Conservation (phyloP, 2,888 invertebrate species). For the Philopedon plagiatum region DNA sequence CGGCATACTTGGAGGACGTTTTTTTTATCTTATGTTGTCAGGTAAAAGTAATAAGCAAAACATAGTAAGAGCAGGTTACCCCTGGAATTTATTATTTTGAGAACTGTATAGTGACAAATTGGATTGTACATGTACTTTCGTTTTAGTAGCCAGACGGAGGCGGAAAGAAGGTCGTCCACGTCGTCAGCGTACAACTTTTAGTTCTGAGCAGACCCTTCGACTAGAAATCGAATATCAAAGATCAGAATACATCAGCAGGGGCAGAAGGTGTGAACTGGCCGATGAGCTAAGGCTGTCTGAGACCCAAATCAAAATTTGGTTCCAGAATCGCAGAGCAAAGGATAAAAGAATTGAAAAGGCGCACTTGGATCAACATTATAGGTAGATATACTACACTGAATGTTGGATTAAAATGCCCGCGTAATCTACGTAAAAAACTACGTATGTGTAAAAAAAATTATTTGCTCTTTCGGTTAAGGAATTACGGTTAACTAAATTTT, state of each 20-base stretch:
- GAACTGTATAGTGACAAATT: no score
- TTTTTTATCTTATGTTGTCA: no score
- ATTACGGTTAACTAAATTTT: no score
- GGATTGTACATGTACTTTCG: no score
- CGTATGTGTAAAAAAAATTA: no score
- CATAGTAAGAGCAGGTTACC: no score
- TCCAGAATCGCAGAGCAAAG: slow-evolving; percentile 95
- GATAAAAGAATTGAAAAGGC: slow-evolving; percentile 97
- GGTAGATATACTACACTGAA: slow-evolving; percentile 72
- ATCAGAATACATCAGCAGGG: slow-evolving; percentile 93
- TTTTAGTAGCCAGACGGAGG: slow-evolving; percentile 65
- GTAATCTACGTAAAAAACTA: no score
- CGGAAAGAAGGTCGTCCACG: slow-evolving; percentile 90
- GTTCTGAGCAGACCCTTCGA: slow-evolving; percentile 91
- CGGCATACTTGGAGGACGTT: no score
- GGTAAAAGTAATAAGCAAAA: no score
- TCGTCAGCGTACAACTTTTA: slow-evolving; percentile 94
- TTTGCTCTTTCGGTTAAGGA: no score
- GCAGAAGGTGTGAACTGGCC: slow-evolving; percentile 85
- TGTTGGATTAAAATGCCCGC: no score
- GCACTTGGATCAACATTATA: slow-evolving; percentile 93
- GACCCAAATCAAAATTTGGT: slow-evolving; percentile 92
- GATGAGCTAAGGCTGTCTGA: slow-evolving; percentile 79
- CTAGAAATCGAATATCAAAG: slow-evolving; percentile 93
- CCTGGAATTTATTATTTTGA: no score